Evolutionary conservation across 2,113 vertebrate species (phyloP), one percentile per base, ranked within the genome.

Genomic region (Hippocampus guttulatus): DNA sequence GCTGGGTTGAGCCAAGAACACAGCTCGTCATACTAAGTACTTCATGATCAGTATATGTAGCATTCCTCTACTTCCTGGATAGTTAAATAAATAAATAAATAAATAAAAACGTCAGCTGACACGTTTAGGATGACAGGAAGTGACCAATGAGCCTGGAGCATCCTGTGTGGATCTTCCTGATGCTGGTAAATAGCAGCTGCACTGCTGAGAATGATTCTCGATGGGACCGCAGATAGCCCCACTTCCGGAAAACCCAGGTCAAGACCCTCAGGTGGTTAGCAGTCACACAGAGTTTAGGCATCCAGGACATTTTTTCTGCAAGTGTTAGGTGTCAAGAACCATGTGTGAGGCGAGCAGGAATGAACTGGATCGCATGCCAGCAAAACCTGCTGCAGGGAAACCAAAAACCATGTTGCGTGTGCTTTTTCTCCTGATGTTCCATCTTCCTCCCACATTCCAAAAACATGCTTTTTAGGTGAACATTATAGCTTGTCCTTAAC

Each of bases 111-210:
- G 27, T 38, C 58, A 0, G 43, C 40, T 49, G 67, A 63, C 58
- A 5, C 40, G 14, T 62, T 52, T 64, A 52, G 41, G 33, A 64
- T 49, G 15, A 60, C 49, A 4, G 27, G 70, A 51, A 64, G 70
- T 23, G 21, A 18, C 5, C 15, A 8, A 62, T 15, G 1, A 16
- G 21, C 61, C 67, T 30, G 3, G 2, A 52, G 54, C 43, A 43
- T 75, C 57, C 73, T 63, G 64, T 45, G 60, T 30, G 33, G 60
- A 41, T 54, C 61, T 9, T 68, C 68, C 64, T 30, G 58, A 74
- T 47, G 58, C 63, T 61, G 55, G 55, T 69, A 23, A 49, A 77
- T 54, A 55, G 27, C 54, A 54, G 69, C 74, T 69, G 73, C 60
- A 57, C 64, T 51, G 47, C 1, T 40, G 66, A 55, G 41, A 6